Evolutionary conservation across 1,140 invertebrate genomes (phyloP), one percentile per base, ranked within the genome.

Genomic region (Zaprionus lachaisei): DNA sequence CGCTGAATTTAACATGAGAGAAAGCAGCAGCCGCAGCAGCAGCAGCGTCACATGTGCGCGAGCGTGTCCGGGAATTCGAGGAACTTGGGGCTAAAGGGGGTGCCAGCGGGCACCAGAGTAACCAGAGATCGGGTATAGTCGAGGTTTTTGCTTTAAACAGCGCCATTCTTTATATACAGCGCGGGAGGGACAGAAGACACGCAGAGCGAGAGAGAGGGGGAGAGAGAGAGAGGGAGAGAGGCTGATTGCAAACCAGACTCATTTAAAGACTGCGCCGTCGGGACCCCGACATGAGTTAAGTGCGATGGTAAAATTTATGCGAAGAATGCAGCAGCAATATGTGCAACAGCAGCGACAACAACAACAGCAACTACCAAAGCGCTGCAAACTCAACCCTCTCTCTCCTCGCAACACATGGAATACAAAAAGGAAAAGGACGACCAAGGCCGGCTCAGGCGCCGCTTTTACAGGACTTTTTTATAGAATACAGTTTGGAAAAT

Each of bases 281-380:
- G 74, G 79, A 81, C 63, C 71, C 60, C 77, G 83, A 91, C 83
- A 83, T 81, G 87, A 91, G 80, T 84, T 87, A 87, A 91, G 87
- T 87, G 87, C 79, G 74, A 79, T 83, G 79, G 85, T 54, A 72
- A 91, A 91, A 91, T 91, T 91, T 91, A 91, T 91, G 87, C 87
- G 87, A 86, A 86, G 83, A 91, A 83, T 91, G 86, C 86, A 86
- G 76, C 81, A 76, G 76, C 81, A 85, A 89, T 89, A 83, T 89
- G 85, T 91, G 80, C 83, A 87, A 69, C 79, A 70, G 68, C 68
- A 75, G 67, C 74, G 56, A 49, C 61, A 62, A 49, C 74, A 69
- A 55, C 79, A 72, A 54, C 75, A 67, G 20, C 72, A 61, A 61
- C 41, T 24, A 26, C 37, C 38, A 74, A 51, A 34, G 6, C 47